Evolutionary conservation across 2,888 invertebrate genomes (phyloP).

Genomic region (Temnothorax ravouxi): DNA sequence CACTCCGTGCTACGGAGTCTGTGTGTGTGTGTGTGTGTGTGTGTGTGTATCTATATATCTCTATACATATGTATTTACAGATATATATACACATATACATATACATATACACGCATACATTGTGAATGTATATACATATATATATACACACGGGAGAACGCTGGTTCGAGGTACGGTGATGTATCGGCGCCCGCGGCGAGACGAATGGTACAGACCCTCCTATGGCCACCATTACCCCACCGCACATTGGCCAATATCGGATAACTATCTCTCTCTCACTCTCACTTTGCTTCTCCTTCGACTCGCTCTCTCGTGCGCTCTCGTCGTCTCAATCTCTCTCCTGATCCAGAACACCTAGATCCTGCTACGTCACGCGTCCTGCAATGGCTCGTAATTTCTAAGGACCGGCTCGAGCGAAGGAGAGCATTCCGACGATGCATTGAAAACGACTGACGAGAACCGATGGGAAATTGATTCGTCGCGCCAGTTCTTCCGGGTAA

Average conservation of each 20-base stretch:
- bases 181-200: constrained; percentile 85
- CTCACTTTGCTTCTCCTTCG: constrained; percentile 44
- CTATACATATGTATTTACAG: constrained; percentile 65
- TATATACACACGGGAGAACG: constrained; percentile 75
- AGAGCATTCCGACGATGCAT: constrained; percentile 42
- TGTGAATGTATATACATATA: constrained; percentile 63
- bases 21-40: constrained; percentile 29
- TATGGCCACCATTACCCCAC: constrained; percentile 83
- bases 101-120: constrained; percentile 41
- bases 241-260: constrained; percentile 82
- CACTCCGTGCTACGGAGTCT: constrained; percentile 70
- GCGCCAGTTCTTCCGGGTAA: constrained; percentile 7
- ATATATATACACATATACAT: constrained; percentile 65
- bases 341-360: constrained; percentile 67
- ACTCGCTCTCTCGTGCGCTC: constrained; percentile 25
- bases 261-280: constrained; percentile 54
- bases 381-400: constrained; percentile 70
- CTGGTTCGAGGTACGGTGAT: constrained; percentile 84
- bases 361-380: constrained; percentile 68
- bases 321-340: constrained; percentile 37
- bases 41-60: constrained; percentile 24
- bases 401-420: constrained; percentile 52
- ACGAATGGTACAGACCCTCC: constrained; percentile 83
- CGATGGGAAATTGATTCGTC: constrained; percentile 45
- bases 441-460: constrained; percentile 32